Conservation (phyloP, 2,888 invertebrate species). For the Strigamia crassipes region DNA sequence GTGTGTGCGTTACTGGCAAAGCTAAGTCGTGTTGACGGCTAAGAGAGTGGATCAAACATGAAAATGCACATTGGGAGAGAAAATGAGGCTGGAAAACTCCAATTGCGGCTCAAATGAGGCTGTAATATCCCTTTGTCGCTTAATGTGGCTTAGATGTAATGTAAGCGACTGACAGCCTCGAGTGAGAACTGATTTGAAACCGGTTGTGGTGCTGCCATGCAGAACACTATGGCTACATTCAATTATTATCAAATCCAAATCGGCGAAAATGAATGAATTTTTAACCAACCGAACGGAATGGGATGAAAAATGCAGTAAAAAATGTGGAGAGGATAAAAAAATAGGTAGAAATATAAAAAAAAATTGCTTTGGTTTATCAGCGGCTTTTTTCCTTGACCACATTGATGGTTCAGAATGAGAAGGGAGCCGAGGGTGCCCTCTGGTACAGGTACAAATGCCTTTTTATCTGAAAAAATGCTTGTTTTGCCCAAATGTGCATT, state of each 20-base stretch:
- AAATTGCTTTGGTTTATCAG: too few relatives aligned
- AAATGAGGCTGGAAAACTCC: conserved; percentile 27
- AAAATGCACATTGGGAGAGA: conserved; percentile 34
- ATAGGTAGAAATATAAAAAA: too few relatives aligned
- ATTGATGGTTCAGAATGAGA: too few relatives aligned
- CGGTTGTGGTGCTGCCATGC: background rate
- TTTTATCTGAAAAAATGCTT: too few relatives aligned
- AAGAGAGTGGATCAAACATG: conserved; percentile 34
- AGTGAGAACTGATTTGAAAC: conserved; percentile 20
- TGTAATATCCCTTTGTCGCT: conserved; percentile 28
- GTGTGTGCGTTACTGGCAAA: background rate
- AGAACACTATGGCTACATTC: background rate
- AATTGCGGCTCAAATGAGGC: conserved; percentile 25
- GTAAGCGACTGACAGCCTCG: conserved; percentile 28
- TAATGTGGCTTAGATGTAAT: conserved; percentile 29
- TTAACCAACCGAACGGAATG: too few relatives aligned
- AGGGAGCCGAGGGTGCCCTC: too few relatives aligned
- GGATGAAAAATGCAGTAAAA: too few relatives aligned
- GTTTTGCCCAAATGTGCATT: too few relatives aligned
- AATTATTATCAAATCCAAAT: background rate
- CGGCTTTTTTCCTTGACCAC: too few relatives aligned
- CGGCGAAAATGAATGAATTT: too few relatives aligned
- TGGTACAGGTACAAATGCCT: too few relatives aligned
- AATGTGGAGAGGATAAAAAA: too few relatives aligned
- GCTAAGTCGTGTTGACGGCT: conserved; percentile 29